A percentile compares a stretch with the other conserved stretches of the same genome.
Conservation (phyloP, 2,113 vertebrate genomes). For the Thunnus maccoyii region DNA sequence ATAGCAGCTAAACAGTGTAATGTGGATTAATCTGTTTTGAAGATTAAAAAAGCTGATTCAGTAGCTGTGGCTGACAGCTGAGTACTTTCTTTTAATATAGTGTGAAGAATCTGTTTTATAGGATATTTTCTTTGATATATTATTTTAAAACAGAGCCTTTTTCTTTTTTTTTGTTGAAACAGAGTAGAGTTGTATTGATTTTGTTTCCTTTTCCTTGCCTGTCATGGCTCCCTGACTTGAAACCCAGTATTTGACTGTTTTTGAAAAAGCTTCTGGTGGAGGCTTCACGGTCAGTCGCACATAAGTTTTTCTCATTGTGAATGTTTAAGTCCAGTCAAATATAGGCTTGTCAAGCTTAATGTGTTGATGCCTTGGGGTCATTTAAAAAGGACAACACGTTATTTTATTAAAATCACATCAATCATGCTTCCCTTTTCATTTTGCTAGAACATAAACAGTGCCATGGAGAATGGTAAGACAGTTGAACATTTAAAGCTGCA, state of each 20-base stretch:
- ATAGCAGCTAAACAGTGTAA: constrained; percentile 32
- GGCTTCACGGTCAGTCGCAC: background rate
- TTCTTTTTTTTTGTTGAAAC: constrained; percentile 13
- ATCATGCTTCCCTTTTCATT: constrained; percentile 3
- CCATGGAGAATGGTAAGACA: background rate
- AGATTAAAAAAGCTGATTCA: constrained; percentile 3
- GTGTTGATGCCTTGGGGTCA: background rate
- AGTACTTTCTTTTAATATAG: constrained; percentile 5
- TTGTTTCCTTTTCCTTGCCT: constrained; percentile 27
- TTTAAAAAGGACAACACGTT: background rate
- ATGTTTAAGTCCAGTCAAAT: constrained; percentile 7
- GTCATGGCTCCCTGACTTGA: constrained; percentile 31
- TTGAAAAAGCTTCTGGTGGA: constrained; percentile 5
- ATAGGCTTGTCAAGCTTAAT: background rate
- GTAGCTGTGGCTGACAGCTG: background rate
- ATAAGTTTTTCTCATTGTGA: constrained; percentile 28
- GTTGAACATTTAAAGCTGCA: background rate
- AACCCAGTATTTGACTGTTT: constrained; percentile 20
- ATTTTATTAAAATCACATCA: background rate
- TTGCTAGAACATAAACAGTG: background rate
- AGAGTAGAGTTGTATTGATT: constrained; percentile 35
- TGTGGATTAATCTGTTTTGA: constrained; percentile 43
- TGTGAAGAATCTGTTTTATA: background rate
- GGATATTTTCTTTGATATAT: background rate
- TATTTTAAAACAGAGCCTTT: constrained; percentile 1